Percentiles rank a stretch among this genome's conserved stretches.
Evolutionary conservation across 2,797 vertebrate genomes (phyloP).

Genomic region (Pogonophryne albipinna): DNA sequence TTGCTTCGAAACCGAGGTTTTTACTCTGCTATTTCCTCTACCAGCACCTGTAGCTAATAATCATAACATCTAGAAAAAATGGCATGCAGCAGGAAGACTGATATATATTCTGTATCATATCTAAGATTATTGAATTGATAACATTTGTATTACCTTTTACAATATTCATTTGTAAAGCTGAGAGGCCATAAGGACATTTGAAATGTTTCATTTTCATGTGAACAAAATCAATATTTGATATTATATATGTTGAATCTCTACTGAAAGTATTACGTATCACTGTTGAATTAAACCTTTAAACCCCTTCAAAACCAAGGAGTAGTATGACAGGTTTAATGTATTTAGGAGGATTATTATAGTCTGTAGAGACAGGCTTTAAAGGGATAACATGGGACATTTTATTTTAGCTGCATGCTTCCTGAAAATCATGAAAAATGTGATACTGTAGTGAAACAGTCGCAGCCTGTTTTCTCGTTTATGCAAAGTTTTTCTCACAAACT

Average conservation of each 20-base stretch:
- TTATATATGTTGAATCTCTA: constrained; percentile 18
- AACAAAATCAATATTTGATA: constrained; percentile 1
- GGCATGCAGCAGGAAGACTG: constrained; percentile 27
- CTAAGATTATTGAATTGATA: background rate
- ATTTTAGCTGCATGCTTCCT: background rate
- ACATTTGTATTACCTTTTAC: background rate
- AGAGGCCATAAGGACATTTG: background rate
- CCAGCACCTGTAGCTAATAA: constrained; percentile 58
- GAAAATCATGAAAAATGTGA: background rate
- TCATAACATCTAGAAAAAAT: constrained; percentile 54
- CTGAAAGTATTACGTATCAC: constrained; percentile 13
- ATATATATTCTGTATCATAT: constrained; percentile 2
- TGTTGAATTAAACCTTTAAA: constrained; percentile 28
- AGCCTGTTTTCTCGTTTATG: constrained; percentile 5
- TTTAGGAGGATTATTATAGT: constrained; percentile 47
- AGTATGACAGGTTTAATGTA: constrained; percentile 21
- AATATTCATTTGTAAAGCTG: background rate
- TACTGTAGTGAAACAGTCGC: background rate
- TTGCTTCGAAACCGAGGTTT: constrained; percentile 35
- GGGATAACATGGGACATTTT: constrained; percentile 18
- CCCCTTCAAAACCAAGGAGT: constrained; percentile 11
- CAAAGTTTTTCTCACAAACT: constrained; percentile 18
- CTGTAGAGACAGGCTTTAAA: constrained; percentile 25
- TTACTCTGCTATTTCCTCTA: constrained; percentile 46
- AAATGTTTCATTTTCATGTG: background rate